A percentile compares a stretch with the other conserved stretches of the same genome.
Conservation (phyloP, 2,113 vertebrate genomes). For the Mormoops blainvillei region DNA sequence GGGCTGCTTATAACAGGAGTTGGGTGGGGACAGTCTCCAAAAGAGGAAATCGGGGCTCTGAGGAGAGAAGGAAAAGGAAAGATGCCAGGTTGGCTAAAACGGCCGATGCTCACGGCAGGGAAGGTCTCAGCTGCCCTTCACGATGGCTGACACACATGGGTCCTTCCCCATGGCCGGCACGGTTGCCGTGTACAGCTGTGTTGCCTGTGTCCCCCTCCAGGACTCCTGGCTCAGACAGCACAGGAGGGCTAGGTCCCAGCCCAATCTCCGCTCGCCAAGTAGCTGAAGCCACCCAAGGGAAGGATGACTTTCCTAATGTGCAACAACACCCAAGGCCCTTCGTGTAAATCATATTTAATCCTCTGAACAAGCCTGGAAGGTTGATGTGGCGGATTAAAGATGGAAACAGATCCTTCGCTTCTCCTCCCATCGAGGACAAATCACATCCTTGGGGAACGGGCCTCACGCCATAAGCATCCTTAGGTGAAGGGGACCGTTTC, state of each 20-base stretch:
- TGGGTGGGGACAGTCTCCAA: not conserved
- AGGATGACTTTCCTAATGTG: not conserved
- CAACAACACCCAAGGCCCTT: not conserved
- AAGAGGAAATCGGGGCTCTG: not conserved
- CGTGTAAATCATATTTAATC: constrained; percentile 2
- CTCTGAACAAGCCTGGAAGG: constrained; percentile 1
- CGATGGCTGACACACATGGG: not conserved
- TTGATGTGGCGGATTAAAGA: constrained; percentile 12
- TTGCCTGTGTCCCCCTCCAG: not conserved
- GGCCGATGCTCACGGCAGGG: not conserved
- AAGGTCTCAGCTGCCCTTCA: not conserved
- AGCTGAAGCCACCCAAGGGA: not conserved
- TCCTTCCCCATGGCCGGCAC: not conserved
- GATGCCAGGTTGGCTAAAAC: not conserved
- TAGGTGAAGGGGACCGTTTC: fast-evolving
- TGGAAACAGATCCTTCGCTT: not conserved
- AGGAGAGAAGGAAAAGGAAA: not conserved
- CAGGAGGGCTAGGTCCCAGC: not conserved
- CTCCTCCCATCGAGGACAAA: not conserved
- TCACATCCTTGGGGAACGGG: not conserved
- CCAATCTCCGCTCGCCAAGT: not conserved
- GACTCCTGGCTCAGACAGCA: not conserved
- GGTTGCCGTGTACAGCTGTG: not conserved
- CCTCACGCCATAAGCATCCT: fast-evolving
- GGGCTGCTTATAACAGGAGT: fast-evolving